Base-by-base conservation (phyloP, 2,113 vertebrate species). In the Myodes glareolus region DNA sequence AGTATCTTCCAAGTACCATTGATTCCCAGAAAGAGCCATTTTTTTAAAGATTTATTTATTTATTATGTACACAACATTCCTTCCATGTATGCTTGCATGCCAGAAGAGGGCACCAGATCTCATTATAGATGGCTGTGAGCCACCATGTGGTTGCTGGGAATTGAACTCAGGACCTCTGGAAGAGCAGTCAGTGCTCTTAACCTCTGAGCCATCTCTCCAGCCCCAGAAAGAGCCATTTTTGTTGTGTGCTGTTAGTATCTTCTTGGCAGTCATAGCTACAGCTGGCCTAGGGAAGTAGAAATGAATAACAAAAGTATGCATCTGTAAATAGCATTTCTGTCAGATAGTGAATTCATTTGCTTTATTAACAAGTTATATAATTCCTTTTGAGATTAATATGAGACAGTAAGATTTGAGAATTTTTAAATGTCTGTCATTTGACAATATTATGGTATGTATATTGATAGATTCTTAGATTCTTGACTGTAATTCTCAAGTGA, bases 391-490 rank as follows among this genome's bases (percentile, higher is more conserved):
- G 36, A 75, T 96, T 90, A 96, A 13, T 94, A 39, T 90, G 39
- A 92, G 70, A 94, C 7, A 94, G 61, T 68, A 82, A 89, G 90
- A 92, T 31, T 82, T 81, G 77, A 90, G n/a, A 92, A 90, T 89
- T 92, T 84, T 96, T 78, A 96, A 92, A 86, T 94, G 55, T n/a
- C 67, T 88, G 17, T 95, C 85, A 93, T 85, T 95, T 96, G 63
- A 81, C 92, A 91, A 86, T 85, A 94, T 68, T 92, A 84, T 89
- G 76, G 39, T 89, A 42, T 92, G 16, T 86, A 47, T 47, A 13
- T 76, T 94, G 68, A 4, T 92, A 91, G 17, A 52, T 77, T 72
- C 45, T 97, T 88, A 10, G 23, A 84, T 47, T 88, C 17, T 91
- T 96, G 92, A 36, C 85, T 88, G 27, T 23, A 95, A n/a, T 47